These are phyloP conservation scores for Paragorgia papillata DNA, from an alignment of 92 coral and sea anemone genomes.

Conservation along the genomic window DNA sequence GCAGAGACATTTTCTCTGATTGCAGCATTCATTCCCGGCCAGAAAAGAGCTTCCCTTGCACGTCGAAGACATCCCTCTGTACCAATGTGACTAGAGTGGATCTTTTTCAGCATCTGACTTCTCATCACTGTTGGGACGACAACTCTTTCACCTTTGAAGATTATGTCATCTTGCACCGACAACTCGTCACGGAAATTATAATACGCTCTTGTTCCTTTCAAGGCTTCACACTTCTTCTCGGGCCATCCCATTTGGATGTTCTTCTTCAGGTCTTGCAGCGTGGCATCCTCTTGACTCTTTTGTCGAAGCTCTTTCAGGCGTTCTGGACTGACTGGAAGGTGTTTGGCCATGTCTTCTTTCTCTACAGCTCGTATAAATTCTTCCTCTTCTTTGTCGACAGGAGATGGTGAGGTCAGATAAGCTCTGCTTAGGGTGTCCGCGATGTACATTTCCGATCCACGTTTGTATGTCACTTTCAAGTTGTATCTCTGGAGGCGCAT, in stretches of 20 bases:
- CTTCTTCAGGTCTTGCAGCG: conserved; percentile 8
- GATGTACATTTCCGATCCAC: conserved; percentile 18
- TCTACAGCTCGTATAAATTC: background rate
- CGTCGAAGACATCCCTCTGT: conserved; percentile 11
- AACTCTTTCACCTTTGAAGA: conserved; percentile 17
- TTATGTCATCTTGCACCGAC: conserved; percentile 24
- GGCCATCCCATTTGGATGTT: conserved; percentile 25
- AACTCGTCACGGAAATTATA: conserved; percentile 45
- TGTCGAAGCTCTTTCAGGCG: conserved; percentile 30
- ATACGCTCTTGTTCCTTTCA: conserved; percentile 21
- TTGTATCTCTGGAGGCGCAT: no score
- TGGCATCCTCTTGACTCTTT: conserved; percentile 37
- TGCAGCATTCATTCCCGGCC: conserved; percentile 34
- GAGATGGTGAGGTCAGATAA: background rate
- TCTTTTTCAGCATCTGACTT: conserved; percentile 20
- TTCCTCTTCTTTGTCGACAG: no score
- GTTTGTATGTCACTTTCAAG: no score
- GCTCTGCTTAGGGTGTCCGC: conserved; percentile 28
- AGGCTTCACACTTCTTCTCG: conserved; percentile 23
- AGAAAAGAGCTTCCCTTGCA: no score
- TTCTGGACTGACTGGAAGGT: conserved; percentile 3
- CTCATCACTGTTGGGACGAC: conserved; percentile 10
- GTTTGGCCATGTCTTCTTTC: conserved; percentile 11
- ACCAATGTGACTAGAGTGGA: conserved; percentile 37
- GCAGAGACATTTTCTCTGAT: conserved; percentile 22